phyloP scores from a whole-genome alignment of 2,113 vertebrate species.

The Sclerurus mexicanus region DNA sequence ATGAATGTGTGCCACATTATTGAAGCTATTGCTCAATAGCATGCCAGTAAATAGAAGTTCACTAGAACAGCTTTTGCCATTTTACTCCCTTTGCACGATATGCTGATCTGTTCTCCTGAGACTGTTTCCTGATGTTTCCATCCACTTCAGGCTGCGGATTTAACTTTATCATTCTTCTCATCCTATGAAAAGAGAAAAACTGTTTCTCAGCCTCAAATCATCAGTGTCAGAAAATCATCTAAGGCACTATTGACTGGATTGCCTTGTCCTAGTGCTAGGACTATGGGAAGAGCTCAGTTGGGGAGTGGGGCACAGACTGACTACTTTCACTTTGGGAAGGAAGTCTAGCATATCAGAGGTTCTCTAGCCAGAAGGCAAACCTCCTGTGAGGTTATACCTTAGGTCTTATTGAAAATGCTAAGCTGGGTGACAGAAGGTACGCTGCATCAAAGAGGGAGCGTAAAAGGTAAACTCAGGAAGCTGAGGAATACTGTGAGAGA shows the following conservation, averaged over 20 bases:
- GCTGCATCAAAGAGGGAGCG: neutral
- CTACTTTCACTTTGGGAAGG: neutral
- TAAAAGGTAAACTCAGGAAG: neutral
- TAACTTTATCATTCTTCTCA: neutral
- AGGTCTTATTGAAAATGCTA: neutral
- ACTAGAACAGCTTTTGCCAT: neutral
- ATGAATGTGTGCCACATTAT: neutral
- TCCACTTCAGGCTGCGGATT: neutral
- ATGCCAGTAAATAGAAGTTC: conserved; percentile 29
- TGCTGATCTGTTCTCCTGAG: neutral
- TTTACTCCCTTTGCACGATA: neutral
- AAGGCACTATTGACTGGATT: neutral
- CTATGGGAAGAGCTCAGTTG: neutral
- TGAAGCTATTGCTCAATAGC: conserved; percentile 37
- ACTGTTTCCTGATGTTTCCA: neutral
- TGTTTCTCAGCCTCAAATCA: neutral
- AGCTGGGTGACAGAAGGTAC: neutral
- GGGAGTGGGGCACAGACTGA: neutral
- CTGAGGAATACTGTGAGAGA: neutral
- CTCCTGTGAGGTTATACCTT: neutral
- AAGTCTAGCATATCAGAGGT: neutral
- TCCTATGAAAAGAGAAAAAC: neutral
- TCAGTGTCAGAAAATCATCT: neutral
- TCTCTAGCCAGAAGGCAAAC: neutral
- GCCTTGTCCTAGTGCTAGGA: neutral